phyloP scores from a whole-genome alignment of 1,140 invertebrate species.

The Drosophila nasuta region DNA sequence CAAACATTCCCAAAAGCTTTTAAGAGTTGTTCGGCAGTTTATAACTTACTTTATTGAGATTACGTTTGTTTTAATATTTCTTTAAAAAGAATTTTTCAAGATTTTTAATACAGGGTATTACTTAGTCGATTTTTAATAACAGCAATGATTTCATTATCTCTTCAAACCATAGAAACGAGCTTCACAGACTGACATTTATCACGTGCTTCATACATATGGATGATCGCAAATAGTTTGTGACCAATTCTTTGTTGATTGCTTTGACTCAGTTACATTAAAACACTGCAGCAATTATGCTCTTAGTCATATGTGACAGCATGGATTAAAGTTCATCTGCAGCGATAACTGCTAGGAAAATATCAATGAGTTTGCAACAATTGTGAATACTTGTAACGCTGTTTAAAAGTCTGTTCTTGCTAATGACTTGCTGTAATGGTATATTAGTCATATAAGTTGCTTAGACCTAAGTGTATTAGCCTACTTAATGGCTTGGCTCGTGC shows the following conservation, averaged over 20 bases:
- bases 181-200: neutral
- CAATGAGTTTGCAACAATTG: slow-evolving; percentile 2
- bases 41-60: too few relatives aligned
- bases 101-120: too few relatives aligned
- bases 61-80: too few relatives aligned
- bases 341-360: slow-evolving; percentile 11
- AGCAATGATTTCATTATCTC: neutral
- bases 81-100: too few relatives aligned
- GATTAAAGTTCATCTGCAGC: neutral
- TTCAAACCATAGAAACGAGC: neutral
- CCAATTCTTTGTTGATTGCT: neutral
- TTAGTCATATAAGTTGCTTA: slow-evolving; percentile 21
- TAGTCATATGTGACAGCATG: slow-evolving; percentile 24
- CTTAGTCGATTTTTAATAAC: too few relatives aligned
- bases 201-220: neutral
- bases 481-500: slow-evolving; percentile 36
- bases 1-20: too few relatives aligned
- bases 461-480: slow-evolving; percentile 19
- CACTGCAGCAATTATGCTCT: neutral
- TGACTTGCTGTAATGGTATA: slow-evolving; percentile 8
- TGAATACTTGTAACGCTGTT: neutral
- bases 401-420: slow-evolving; percentile 3
- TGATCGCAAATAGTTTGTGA: neutral
- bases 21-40: too few relatives aligned
- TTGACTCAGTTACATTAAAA: neutral